These are phyloP conservation scores for Leptoclinus maculatus DNA, from an alignment of 2,797 vertebrate genomes.

Conservation along the genomic window DNA sequence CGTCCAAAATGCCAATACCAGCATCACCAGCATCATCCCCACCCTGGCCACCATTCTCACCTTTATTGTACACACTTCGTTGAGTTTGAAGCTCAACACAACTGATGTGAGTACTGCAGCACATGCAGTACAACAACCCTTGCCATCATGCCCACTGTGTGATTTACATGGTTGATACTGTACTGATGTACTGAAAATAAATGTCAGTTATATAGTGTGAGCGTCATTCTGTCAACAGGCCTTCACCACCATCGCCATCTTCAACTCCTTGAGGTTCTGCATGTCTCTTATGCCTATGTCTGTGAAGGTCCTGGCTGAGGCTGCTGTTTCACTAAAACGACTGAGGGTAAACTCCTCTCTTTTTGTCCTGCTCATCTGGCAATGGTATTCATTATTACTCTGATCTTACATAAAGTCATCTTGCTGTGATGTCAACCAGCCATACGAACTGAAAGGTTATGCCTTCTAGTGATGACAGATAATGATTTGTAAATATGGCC, in stretches of 20 bases:
- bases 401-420: neutral
- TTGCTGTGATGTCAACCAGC: neutral
- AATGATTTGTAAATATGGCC: neutral
- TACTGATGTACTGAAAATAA: neutral
- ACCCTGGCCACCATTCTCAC: conserved; percentile 82
- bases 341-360: conserved; percentile 80
- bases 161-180: neutral
- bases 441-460: neutral
- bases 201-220: neutral
- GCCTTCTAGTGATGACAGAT: neutral
- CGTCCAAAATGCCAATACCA: conserved; percentile 83
- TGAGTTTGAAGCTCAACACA: conserved; percentile 70
- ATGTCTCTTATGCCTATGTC: conserved; percentile 80
- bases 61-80: conserved; percentile 83
- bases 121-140: neutral
- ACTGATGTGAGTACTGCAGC: conserved; percentile 65
- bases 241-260: conserved; percentile 87
- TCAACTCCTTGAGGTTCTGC: conserved; percentile 86
- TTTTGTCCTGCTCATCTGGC: neutral
- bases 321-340: conserved; percentile 79
- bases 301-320: conserved; percentile 83
- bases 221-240: conserved; percentile 75
- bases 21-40: conserved; percentile 76
- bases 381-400: neutral
- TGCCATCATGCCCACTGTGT: neutral